Base-by-base conservation (phyloP, 2,888 invertebrate genomes). In the Ormyrus thymus region DNA sequence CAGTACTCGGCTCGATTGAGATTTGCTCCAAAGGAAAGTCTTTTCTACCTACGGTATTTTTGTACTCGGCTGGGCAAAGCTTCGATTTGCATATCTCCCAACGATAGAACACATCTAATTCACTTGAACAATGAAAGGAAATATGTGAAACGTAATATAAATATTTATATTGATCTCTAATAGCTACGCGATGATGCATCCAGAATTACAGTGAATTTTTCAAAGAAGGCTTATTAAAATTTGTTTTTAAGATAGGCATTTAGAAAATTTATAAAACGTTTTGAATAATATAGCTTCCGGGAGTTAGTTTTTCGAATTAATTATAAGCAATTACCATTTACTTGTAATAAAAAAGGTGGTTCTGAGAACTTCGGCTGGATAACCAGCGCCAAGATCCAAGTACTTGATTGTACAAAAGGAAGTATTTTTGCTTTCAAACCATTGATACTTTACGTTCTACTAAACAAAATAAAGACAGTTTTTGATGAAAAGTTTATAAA, bases 1-100 rank as follows among this genome's bases (percentile, higher is more conserved):
- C 86, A 15, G 58, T 79, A 2, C 64, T 70, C 6, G 88, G 87
- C 65, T 83, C 58, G 45, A 90, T 84, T 6, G 73, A 79, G 11
- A 91, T 80, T 84, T 86, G 84, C 11, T 86, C 81, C 0, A 83
- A 10, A 7, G 81, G 81, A n/a, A 86, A 83, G 58, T 86, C 65
- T 86, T 82, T 80, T 73, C 83, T 78, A n/a, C 76, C 53, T 7
- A 80, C 48, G 0, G 75, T 74, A 58, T 75, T 72, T 9, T 50
- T 72, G 11, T 15, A 64, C 6, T 78, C 71, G 4, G 15, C 45
- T 10, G 76, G 75, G 43, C 73, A 81, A 4, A 73, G n/a, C 3
- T 50, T 0, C 10, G 7, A 11, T 0, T 55, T 62, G 70, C 82
- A 81, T 81, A 86, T 83, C 66, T 84, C 84, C 90, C 90, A 87